A percentile compares a stretch with the other conserved stretches of the same genome.
These are phyloP conservation scores for Hemicordylus capensis DNA, from an alignment of 2,113 vertebrate genomes.

Conservation along the genomic window DNA sequence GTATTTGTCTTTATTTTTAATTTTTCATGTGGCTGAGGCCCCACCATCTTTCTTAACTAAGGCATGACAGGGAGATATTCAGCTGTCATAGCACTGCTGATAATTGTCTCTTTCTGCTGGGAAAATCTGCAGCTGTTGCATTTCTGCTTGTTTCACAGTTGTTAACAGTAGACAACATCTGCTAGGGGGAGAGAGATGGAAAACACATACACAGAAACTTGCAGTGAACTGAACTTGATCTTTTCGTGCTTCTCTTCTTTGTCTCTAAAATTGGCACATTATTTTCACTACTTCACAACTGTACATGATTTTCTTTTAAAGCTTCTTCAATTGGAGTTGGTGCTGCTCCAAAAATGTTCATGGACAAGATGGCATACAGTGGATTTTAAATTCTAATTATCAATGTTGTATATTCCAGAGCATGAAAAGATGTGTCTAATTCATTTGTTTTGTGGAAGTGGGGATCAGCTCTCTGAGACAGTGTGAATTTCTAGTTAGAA, in stretches of 20 bases:
- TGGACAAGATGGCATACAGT: neutral
- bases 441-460: neutral
- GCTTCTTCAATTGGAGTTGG: neutral
- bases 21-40: neutral
- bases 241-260: neutral
- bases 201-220: neutral
- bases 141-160: neutral
- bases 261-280: neutral
- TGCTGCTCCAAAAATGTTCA: neutral
- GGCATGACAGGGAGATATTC: neutral
- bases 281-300: fast-evolving
- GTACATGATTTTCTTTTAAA: neutral
- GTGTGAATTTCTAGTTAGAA: neutral
- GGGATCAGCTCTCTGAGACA: neutral
- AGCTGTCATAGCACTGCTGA: neutral
- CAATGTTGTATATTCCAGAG: neutral
- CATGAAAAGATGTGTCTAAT: neutral
- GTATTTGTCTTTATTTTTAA: neutral
- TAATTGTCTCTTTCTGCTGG: neutral
- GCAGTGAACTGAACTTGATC: neutral
- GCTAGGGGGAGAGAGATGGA: neutral
- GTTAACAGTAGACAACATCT: neutral
- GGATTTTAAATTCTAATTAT: neutral
- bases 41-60: neutral
- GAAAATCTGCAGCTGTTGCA: neutral